Evolutionary conservation across 2,888 invertebrate species (phyloP), one percentile per base, ranked within the genome.

Genomic region (Dermolepida albohirtum): DNA sequence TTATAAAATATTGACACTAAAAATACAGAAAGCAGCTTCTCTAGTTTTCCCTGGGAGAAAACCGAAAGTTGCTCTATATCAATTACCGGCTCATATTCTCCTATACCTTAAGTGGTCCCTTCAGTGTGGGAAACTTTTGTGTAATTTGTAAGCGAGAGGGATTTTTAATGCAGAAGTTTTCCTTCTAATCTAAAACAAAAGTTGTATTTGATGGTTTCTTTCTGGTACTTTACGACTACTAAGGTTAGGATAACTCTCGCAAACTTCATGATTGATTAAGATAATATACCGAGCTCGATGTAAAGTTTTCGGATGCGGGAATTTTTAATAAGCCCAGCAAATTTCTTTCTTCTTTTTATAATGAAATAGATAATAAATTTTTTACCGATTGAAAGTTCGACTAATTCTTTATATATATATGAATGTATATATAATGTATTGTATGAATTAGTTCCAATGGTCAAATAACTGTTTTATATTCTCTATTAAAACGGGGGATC

Each of bases 121-220:
- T 22, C 43, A 44, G 29, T 47, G 43, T 43, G 49, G 54, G 52
- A 66, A 66, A 63, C 14, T 66, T 54, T 40, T 27, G 43, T 40
- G 62, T 65, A 70, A 70, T 70, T 68, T 64, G 51, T 54, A 64
- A 29, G 55, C 54, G 66, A 22, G 67, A 34, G 52, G 62, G 68
- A 71, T 68, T 71, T 70, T 71, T 71, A 71, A 68, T 68, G 64
- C 67, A 34, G 49, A 67, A 71, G 68, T 71, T 71, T 66, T 54
- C 57, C 57, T 67, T 59, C 66, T 68, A 66, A 71, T 71, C 66
- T 71, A 64, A 68, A 70, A 70, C 66, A 68, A 57, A 68, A 68
- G 67, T 66, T 68, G 62, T 63, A 55, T 63, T 62, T 65, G 63
- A 65, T 67, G 59, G 55, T 54, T 51, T 65, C 52, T 55, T 65